Conservation (phyloP, 2,113 vertebrate species). For the Ailuropoda melanoleuca region DNA sequence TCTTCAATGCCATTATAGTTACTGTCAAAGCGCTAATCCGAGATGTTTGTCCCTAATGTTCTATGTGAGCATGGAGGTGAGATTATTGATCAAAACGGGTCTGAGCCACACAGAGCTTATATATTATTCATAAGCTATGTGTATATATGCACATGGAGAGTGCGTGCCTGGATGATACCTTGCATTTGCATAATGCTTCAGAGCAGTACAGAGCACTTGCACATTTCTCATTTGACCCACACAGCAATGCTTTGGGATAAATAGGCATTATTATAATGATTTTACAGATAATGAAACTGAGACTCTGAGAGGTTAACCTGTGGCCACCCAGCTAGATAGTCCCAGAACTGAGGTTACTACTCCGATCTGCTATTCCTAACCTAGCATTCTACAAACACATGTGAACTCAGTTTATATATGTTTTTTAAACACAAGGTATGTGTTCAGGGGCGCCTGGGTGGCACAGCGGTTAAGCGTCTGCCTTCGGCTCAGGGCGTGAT, state of each 20-base stretch:
- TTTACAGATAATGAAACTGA: constrained; percentile 20
- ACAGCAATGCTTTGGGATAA: background rate
- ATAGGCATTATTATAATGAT: background rate
- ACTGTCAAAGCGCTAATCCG: constrained; percentile 45
- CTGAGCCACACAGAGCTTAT: background rate
- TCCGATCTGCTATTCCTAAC: background rate
- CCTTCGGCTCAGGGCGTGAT: too few species aligned
- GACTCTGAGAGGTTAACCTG: background rate
- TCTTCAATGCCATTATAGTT: constrained; percentile 17
- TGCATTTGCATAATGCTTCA: constrained; percentile 4
- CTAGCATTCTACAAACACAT: background rate
- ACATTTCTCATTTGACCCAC: background rate
- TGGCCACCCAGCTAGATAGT: background rate
- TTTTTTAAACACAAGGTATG: background rate
- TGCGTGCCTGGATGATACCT: background rate
- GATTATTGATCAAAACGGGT: constrained; percentile 47
- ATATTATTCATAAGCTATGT: constrained; percentile 31
- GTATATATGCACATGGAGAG: background rate
- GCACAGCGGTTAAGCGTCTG: too few species aligned
- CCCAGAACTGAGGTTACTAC: background rate
- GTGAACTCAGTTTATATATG: background rate
- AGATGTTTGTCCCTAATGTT: constrained; percentile 38
- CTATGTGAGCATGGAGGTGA: background rate
- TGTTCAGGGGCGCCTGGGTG: too few species aligned
- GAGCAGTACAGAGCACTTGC: background rate